phyloP scores from a whole-genome alignment of 2,113 vertebrate species.

The Notarius quadriscutis region DNA sequence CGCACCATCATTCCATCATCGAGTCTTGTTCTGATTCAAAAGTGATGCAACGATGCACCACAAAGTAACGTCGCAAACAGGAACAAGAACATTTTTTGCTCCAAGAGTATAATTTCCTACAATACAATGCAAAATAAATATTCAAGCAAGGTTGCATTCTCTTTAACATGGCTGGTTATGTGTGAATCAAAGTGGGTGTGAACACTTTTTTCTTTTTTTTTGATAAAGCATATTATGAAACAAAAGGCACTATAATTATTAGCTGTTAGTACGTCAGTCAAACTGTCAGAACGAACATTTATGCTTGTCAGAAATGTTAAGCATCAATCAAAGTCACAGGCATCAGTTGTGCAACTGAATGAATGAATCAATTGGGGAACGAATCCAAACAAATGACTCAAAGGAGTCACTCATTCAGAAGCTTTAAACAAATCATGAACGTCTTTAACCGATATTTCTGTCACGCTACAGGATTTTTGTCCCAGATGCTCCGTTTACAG shows the following conservation, averaged over 20 bases:
- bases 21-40: neutral
- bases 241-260: neutral
- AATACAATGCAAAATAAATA: neutral
- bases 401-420: neutral
- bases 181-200: neutral
- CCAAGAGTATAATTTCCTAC: neutral
- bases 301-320: neutral
- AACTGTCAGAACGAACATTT: neutral
- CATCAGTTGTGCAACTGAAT: neutral
- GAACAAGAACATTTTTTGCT: neutral
- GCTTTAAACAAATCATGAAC: neutral
- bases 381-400: neutral
- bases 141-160: neutral
- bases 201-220: neutral
- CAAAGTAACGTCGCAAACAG: no score
- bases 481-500: no score
- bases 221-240: neutral
- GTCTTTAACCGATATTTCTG: neutral
- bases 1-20: neutral
- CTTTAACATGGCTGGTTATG: neutral
- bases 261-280: neutral
- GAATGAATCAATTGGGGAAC: neutral
- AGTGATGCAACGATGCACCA: neutral
- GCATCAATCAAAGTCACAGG: conserved; percentile 9
- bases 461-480: no score